Percentiles rank a stretch among this genome's conserved stretches.
Evolutionary conservation across 2,888 invertebrate species (phyloP).

Genomic region (Hydropsyche betteni): DNA sequence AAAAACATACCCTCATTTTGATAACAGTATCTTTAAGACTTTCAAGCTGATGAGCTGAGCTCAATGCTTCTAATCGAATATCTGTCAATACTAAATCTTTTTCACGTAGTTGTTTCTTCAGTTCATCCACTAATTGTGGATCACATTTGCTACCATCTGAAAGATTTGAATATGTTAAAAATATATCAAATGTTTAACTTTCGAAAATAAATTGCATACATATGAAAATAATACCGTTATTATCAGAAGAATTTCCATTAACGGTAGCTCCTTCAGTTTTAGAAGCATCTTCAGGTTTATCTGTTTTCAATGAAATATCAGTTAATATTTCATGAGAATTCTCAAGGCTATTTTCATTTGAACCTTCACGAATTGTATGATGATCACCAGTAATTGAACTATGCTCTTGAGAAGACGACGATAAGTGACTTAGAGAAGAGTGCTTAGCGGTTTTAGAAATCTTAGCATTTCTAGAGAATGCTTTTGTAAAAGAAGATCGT

Average conservation of each 20-base stretch:
- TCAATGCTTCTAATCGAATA: conserved; percentile 93
- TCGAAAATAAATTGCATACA: too few species aligned
- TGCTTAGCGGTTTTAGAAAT: conserved; percentile 75
- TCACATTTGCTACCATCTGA: conserved; percentile 53
- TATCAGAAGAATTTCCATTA: conserved; percentile 9
- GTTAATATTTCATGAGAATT: conserved; percentile 64
- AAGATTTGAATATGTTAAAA: background rate
- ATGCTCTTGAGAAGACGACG: conserved; percentile 61
- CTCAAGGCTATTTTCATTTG: conserved; percentile 66
- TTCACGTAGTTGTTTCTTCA: conserved; percentile 92
- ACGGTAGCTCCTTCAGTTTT: conserved; percentile 6
- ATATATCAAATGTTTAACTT: too few species aligned
- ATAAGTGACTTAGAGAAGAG: conserved; percentile 65
- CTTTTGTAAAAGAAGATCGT: conserved; percentile 96
- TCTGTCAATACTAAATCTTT: conserved; percentile 97
- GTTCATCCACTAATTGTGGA: conserved; percentile 73
- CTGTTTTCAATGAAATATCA: conserved; percentile 53
- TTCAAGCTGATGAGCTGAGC: conserved; percentile 96
- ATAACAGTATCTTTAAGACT: conserved; percentile 95
- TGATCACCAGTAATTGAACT: conserved; percentile 63
- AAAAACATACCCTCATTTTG: conserved; percentile 85
- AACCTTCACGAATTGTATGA: conserved; percentile 65
- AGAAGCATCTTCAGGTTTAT: conserved; percentile 20
- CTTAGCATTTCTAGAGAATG: conserved; percentile 88
- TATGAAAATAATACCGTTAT: conserved; percentile 1